Evolutionary conservation across 2,113 vertebrate species (phyloP), one percentile per base, ranked within the genome.

Genomic region (Oryzias woworae): DNA sequence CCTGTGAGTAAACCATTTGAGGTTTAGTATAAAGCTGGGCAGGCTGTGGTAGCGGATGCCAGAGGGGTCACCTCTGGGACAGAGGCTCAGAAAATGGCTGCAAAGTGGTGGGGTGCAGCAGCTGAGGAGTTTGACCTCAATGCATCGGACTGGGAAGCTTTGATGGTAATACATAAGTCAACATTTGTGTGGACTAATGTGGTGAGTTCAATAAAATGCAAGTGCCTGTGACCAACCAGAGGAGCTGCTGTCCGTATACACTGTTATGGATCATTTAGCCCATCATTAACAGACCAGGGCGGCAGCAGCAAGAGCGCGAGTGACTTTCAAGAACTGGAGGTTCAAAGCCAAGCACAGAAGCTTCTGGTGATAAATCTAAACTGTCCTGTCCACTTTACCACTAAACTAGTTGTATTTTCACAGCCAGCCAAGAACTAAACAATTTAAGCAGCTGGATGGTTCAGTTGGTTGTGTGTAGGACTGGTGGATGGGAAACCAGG

Each of bases 171-270:
- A 57, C 48, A 71, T 5, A 53, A 78, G 61, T 72, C 66, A 74
- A 81, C 66, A 58, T 73, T 78, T 68, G 64, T 67, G 54, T 18
- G 58, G n/a, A 64, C 63, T 66, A 60, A 62, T 55, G 50, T 15
- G 54, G 46, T 43, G 45, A 50, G 62, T 78, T 85, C 82, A 84
- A 86, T 88, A 84, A 85, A 87, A 81, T 57, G 67, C 72, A 85
- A 85, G 84, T 83, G 86, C 45, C 54, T 86, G 84, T 87, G 82
- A 88, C 81, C 76, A 80, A 71, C 78, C 76, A 80, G 78, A 47
- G 62, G 69, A 69, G 77, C 77, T 58, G 66, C 58, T 44, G 68
- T 58, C 66, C 76, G 82, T 84, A 85, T 78, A 87, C 81, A 81
- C 54, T 4, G 75, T 70, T 51, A 78, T 80, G 87, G 85, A 84